Base-by-base conservation (phyloP, 2,113 vertebrate genomes). In the Salvelinus fontinalis region DNA sequence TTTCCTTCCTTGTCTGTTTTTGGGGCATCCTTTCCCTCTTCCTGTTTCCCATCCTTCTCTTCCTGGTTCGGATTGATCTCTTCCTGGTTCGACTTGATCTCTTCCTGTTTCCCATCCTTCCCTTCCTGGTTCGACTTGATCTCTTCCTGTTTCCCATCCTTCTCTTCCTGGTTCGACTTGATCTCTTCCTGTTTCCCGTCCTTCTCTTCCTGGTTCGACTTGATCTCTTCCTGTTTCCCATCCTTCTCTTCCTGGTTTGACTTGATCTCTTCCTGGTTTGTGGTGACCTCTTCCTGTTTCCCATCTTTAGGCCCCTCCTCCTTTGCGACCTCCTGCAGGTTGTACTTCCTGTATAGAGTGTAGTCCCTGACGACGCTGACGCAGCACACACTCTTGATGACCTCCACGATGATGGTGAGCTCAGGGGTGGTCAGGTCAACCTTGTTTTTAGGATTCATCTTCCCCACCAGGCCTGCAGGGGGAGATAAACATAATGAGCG, bases 341-440 rank as follows among this genome's bases (percentile, higher is more conserved):
- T 99, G 81, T 97, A 99, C 85, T 99, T 99, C 76, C 95, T 92
- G 83, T 95, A 97, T 31, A 95, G 90, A 4, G 91, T 84, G 85
- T 99, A 99, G 93, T 99, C 97, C 85, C 87, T 93, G 22, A 98
- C 95, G 74, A 99, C 97, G 34, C 97, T 97, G 88, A 97, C 68
- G 82, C 97, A 99, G 79, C 98, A 99, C 80, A 99, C 95, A 0
- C 82, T 91, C 89, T 96, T 98, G 84, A 99, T 99, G 83, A 99
- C 96, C 93, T 99, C 97, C 64, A 99, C 94, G 12, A 99, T 95
- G 81, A 99, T 83, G 2, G 95, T 97, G 82, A 96, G 95, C 14
- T 99, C 92, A 1, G 97, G 97, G 76, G 95, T 95, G 44, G 93
- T 96, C 81, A 99, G 93, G 84, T 99, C 94, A 1, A 99, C 98